Conservation (phyloP, 2,888 invertebrate species). For the Drosophila putrida region DNA sequence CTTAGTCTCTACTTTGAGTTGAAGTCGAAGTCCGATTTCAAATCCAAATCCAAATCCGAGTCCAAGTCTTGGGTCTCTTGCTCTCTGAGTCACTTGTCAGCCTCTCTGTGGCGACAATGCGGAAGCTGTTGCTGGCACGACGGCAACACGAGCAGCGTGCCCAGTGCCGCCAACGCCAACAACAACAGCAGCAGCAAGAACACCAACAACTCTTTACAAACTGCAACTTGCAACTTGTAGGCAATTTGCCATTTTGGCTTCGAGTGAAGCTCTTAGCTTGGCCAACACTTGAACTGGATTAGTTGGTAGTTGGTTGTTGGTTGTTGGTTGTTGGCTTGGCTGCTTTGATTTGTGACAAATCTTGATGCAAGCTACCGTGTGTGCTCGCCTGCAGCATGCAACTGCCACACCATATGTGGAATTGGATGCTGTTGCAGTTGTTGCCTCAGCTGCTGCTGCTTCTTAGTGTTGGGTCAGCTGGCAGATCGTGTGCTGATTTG, state of each 20-base stretch:
- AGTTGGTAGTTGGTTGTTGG: conserved; percentile 46
- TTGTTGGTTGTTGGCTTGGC: conserved; percentile 11
- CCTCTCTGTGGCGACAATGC: conserved; percentile 65
- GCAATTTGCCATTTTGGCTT: conserved; percentile 69
- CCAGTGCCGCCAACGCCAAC: conserved; percentile 63
- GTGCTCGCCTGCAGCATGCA: conserved; percentile 63
- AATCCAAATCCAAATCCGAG: conserved; percentile 5
- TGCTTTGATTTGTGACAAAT: conserved; percentile 80
- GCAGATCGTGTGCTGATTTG: conserved; percentile 77
- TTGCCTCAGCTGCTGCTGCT: conserved; percentile 16
- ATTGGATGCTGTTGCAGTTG: conserved; percentile 25
- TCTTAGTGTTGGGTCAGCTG: conserved; percentile 58
- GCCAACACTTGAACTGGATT: conserved; percentile 78
- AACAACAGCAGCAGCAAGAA: conserved; percentile 12
- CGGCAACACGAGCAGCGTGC: conserved; percentile 61
- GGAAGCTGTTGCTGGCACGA: conserved; percentile 71
- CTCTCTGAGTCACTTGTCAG: conserved; percentile 75
- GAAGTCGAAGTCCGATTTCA: conserved; percentile 12
- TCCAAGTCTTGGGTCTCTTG: conserved; percentile 6
- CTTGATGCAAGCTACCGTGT: conserved; percentile 76
- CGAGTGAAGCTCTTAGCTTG: conserved; percentile 33
- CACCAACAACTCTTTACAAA: conserved; percentile 3
- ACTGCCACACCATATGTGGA: conserved; percentile 58
- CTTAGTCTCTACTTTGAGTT: conserved; percentile 6
- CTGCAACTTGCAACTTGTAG: conserved; percentile 34